Conservation (phyloP, 2,113 vertebrate genomes). For the Chroicocephalus ridibundus region DNA sequence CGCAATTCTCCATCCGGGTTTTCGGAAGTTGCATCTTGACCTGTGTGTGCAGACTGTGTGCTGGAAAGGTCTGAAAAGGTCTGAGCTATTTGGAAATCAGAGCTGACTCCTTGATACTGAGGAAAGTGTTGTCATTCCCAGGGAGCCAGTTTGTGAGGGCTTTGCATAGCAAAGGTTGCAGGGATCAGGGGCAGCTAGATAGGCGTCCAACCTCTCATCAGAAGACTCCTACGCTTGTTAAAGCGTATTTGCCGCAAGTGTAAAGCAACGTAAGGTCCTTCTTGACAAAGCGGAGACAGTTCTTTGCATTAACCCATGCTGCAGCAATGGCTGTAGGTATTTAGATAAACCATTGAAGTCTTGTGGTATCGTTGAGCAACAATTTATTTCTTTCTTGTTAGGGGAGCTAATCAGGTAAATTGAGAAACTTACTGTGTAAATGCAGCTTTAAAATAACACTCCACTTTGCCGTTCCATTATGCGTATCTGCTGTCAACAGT, state of each 20-base stretch:
- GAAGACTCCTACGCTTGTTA: neutral
- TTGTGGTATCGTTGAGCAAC: neutral
- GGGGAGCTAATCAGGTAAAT: neutral
- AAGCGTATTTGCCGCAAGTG: neutral
- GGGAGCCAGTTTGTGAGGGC: neutral
- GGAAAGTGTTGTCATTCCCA: neutral
- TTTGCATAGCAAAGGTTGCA: neutral
- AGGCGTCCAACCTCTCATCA: neutral
- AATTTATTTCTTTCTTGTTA: neutral
- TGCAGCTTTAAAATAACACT: constrained; percentile 41
- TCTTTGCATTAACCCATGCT: neutral
- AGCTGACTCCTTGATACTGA: neutral
- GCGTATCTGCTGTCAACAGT: constrained; percentile 47
- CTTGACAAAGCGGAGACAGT: neutral
- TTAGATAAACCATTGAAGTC: neutral
- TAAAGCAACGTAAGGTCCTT: neutral
- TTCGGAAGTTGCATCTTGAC: neutral
- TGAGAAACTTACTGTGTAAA: neutral
- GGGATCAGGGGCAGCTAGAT: neutral
- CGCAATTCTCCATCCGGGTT: neutral
- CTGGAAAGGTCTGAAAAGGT: neutral
- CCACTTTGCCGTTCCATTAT: neutral
- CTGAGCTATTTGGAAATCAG: neutral
- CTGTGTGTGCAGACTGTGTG: neutral
- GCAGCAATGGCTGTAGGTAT: neutral